Evolutionary conservation across 53 echinoderm and acorn worm species (phyloP).

Genomic region (Antedon mediterranea): DNA sequence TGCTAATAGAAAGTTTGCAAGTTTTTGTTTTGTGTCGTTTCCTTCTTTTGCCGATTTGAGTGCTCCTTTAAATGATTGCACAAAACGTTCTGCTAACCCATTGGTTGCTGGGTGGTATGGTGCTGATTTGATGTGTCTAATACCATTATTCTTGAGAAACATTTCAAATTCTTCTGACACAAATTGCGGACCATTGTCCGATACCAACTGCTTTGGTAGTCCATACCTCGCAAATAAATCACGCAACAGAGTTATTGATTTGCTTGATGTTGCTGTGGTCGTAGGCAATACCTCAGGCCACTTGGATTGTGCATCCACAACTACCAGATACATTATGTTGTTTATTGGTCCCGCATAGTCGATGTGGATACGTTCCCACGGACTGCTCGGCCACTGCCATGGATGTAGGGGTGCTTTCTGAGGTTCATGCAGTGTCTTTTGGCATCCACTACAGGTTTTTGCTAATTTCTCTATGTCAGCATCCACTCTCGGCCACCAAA

Average conservation of each 20-base stretch:
- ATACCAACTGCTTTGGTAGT: neutral
- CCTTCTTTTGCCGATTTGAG: neutral
- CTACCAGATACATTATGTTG: slow-evolving; percentile 37
- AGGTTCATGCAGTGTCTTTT: slow-evolving; percentile 9
- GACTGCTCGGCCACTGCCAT: slow-evolving; percentile 26
- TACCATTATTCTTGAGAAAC: neutral
- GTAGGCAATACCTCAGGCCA: slow-evolving; percentile 37
- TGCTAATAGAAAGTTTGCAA: neutral
- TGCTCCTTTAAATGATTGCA: slow-evolving; percentile 2
- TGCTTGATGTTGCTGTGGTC: neutral
- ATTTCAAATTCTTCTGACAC: neutral
- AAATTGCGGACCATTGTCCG: neutral
- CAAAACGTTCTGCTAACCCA: neutral
- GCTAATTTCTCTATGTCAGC: slow-evolving; percentile 33
- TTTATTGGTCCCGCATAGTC: slow-evolving; percentile 44
- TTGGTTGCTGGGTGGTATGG: neutral
- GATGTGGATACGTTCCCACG: slow-evolving; percentile 33
- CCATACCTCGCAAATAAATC: neutral
- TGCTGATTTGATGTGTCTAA: neutral
- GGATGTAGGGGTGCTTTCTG: slow-evolving; percentile 33
- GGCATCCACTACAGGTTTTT: slow-evolving; percentile 31
- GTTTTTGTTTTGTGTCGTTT: neutral
- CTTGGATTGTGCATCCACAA: slow-evolving; percentile 46
- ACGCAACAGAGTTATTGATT: neutral
- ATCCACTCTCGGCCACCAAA: slow-evolving; percentile 37